Evolutionary conservation across 2,888 invertebrate genomes (phyloP), one percentile per base, ranked within the genome.

Genomic region (Crepidodera aurea): DNA sequence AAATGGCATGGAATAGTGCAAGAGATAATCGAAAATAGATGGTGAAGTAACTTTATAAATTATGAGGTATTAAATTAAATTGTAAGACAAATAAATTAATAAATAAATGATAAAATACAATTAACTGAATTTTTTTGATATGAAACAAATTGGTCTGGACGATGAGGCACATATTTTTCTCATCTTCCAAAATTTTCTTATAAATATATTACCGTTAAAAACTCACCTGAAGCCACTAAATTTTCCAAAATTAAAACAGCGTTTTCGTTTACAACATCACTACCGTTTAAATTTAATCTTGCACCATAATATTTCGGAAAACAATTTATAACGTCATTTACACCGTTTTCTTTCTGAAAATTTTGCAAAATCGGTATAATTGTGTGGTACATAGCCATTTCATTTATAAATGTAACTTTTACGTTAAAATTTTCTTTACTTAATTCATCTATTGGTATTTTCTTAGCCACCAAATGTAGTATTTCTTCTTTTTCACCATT

Each of bases 241-340:
- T 86, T 85, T 64, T 85, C 83, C 70, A 85, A 72, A 1, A 86
- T 64, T 12, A 86, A 76, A 0, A 84, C 79, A 0, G 85, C 84
- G 65, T 86, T 77, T 0, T 83, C 78, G 64, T 84, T 84, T 1
- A 85, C 81, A 6, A 71, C 71, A 12, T 62, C 60, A 12, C 40
- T 60, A 0, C 64, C 66, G 42, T 64, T 61, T 22, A 73, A 62
- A 66, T 69, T 73, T 7, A 74, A 37, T 32, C 71, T 60, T 40
- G 77, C 77, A 53, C 72, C 73, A 48, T 67, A 71, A 59, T 62
- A 69, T 25, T 67, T 65, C 0, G 69, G 56, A 40, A 82, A 76
- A 1, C 82, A 74, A 46, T 85, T 79, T 22, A 82, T 78, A 0
- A 72, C 62, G 1, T 79, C 73, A 1, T 70, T 62, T 0, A 84